phyloP scores from a whole-genome alignment of 2,888 invertebrate species.

The Sericinus montela region DNA sequence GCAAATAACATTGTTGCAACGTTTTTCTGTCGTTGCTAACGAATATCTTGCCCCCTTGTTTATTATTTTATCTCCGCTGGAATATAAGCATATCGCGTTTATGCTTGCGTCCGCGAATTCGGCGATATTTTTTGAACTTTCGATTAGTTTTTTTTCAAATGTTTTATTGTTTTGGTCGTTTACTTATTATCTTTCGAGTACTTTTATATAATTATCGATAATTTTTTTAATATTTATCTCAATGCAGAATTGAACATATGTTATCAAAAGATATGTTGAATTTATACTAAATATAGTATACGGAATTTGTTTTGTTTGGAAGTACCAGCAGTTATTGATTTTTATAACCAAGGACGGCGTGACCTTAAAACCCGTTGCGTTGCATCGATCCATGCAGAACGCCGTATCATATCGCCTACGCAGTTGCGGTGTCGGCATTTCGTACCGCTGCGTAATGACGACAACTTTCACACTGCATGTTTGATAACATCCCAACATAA shows the following conservation, averaged over 20 bases:
- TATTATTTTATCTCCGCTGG: not conserved
- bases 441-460: not conserved
- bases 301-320: no score
- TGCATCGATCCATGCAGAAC: constrained; percentile 7
- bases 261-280: no score
- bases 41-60: not conserved
- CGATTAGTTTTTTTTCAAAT: no score
- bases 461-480: constrained; percentile 9
- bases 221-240: no score
- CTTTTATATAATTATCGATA: no score
- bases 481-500: not conserved
- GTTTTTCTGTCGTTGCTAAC: constrained; percentile 19
- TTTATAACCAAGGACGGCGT: constrained; percentile 2
- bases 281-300: no score
- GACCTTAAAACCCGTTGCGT: constrained; percentile 13
- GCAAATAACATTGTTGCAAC: constrained; percentile 33
- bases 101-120: no score
- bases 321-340: not conserved
- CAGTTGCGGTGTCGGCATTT: constrained; percentile 11
- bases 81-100: not conserved
- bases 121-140: no score
- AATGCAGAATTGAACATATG: no score
- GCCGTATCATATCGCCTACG: constrained; percentile 13
- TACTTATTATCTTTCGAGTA: no score
- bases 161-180: no score